Evolutionary conservation across 2,113 vertebrate species (phyloP), one percentile per base, ranked within the genome.

Genomic region (Gambusia holbrooki): DNA sequence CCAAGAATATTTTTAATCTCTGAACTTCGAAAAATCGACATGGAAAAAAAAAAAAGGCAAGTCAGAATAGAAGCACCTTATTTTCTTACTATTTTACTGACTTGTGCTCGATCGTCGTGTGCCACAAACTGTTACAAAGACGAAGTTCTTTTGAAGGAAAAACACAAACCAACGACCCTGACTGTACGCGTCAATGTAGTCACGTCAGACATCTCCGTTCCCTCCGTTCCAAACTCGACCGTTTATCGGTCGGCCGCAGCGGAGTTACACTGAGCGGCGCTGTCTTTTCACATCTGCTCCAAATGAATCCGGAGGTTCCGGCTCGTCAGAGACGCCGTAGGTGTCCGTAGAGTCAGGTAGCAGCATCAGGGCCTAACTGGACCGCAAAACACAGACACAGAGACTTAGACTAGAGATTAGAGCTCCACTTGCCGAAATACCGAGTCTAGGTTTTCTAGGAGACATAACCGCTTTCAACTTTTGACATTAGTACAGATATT

Each of bases 1-100:
- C 87, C 82, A 40, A 25, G 62, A 78, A 71, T 82, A 33, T 80
- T 3, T 9, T 62, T 0, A 75, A 81, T 82, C 70, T 84, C n/a
- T 13, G 35, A 81, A 82, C 74, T 8, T 30, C 62, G 62, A 3
- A 9, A 64, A 66, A 69, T 82, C 69, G 5, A 63, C 72, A 75
- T 75, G 69, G 63, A 67, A 79, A 80, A 89, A 89, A 80, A 89
- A 89, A 79, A 80, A 89, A 89, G 84, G 85, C 89, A 87, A 90
- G 90, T 92, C 90, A 88, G 85, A 42, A 90, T 88, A 73, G 82
- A 94, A 93, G 94, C 94, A 95, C 94, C 94, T 95, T 95, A 95
- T 93, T 94, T 94, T 94, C 88, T 93, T 86, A 93, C 74, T 73
- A 79, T 81, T 84, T 92, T 84, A 87, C 90, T 88, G 89, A 92